Base-by-base conservation (phyloP, 1,140 invertebrate genomes). In the Pseudomyrmex concolor region DNA sequence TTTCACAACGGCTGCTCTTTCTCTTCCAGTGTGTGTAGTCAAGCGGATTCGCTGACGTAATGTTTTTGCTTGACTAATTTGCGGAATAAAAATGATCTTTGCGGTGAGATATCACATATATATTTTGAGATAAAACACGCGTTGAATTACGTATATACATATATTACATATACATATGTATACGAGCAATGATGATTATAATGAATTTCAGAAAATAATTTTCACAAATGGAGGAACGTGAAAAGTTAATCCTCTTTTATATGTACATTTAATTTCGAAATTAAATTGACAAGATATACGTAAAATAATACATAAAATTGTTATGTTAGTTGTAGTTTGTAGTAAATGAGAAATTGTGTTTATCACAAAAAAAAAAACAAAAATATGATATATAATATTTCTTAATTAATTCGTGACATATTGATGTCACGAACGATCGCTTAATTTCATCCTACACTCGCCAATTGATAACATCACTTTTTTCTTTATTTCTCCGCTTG, bases 1-100 rank as follows among this genome's bases (percentile, higher is more conserved):
- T 86, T 90, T 89, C 64, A 68, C 64, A 68, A 12, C 54, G 25
- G 15, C 51, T 59, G 54, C 70, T 86, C 66, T 57, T 67, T 55
- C 12, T 45, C 72, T 51, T 34, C 34, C 34, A 34, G 7, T 2
- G 5, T n/a, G 7, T 1, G 5, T n/a, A n/a, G 45, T 0, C 5
- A 34, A 34, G 51, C 72, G 71, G 70, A 83, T 76, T 10, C 50
- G 45, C 59, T 54, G 66, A 17, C 64, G 55, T 66, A 22, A 19
- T 55, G 19, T 34, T 50, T 84, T 77, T 86, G 76, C 66, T 73
- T 82, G 15, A 34, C 7, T 22, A 25, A 48, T 1, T 10, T n/a
- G 19, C 43, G 13, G 17, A 70, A 59, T 34, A 9, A 59, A 80
- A 80, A 80, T 71, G 59, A 34, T 5, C 45, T 34, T 45, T 50